Percentiles rank a stretch among this genome's conserved stretches.
These are phyloP conservation scores for Heterohyrax brucei DNA, from an alignment of 2,797 vertebrate species.

Conservation along the genomic window DNA sequence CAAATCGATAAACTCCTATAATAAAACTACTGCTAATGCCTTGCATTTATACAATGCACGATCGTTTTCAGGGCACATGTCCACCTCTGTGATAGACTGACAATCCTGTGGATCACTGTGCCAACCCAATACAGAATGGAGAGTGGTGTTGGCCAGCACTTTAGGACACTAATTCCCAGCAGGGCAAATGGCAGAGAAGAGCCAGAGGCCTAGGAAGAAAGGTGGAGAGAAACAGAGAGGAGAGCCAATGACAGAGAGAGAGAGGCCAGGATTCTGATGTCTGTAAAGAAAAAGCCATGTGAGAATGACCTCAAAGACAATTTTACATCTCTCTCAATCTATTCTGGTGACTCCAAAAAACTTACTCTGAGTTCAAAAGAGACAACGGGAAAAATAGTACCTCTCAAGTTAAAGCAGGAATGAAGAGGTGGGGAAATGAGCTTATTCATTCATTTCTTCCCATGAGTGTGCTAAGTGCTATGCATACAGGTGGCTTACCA, in stretches of 20 bases:
- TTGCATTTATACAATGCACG: not conserved
- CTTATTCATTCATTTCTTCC: not conserved
- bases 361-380: not conserved
- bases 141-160: not conserved
- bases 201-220: not conserved
- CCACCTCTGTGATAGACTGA: constrained; percentile 5
- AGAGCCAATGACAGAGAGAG: not conserved
- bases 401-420: not conserved
- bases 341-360: not conserved
- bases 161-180: not conserved
- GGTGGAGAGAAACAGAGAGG: not conserved
- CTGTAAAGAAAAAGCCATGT: not conserved
- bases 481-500: not conserved
- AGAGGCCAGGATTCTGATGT: not conserved
- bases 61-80: not conserved
- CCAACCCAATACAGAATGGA: not conserved
- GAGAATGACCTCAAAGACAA: not conserved
- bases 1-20: constrained; percentile 60
- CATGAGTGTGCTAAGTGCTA: not conserved
- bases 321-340: not conserved
- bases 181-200: not conserved
- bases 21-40: constrained; percentile 45
- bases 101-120: not conserved
- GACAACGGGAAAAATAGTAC: not conserved
- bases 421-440: not conserved